These are phyloP conservation scores for Octodonta nipae DNA, from an alignment of 2,888 invertebrate genomes.

Conservation along the genomic window DNA sequence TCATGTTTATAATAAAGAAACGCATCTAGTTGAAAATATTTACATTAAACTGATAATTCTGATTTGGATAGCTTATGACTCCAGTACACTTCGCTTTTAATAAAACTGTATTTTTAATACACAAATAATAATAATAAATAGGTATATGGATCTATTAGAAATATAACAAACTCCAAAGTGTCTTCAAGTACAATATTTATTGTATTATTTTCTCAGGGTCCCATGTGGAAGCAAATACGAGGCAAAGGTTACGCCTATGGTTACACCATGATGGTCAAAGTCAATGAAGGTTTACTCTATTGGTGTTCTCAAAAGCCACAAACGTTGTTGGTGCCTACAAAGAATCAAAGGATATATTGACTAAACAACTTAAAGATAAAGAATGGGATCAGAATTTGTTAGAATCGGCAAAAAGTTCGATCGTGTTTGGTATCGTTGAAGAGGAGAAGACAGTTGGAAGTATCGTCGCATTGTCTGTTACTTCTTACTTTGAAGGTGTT, in stretches of 20 bases:
- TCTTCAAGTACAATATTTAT: too few species aligned
- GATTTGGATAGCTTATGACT: too few species aligned
- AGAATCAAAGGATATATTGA: slow-evolving; percentile 61
- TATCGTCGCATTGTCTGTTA: slow-evolving; percentile 57
- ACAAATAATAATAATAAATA: too few species aligned
- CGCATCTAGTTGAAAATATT: too few species aligned
- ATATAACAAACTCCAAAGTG: too few species aligned
- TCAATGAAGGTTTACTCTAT: slow-evolving; percentile 56
- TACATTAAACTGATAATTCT: too few species aligned
- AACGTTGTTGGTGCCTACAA: slow-evolving; percentile 68
- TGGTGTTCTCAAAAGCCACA: slow-evolving; percentile 63
- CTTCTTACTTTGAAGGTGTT: slow-evolving; percentile 55
- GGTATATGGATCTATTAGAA: too few species aligned
- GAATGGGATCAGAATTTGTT: slow-evolving; percentile 62
- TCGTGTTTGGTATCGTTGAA: slow-evolving; percentile 76
- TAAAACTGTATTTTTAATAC: too few species aligned
- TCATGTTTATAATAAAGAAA: too few species aligned
- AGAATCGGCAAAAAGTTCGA: slow-evolving; percentile 71
- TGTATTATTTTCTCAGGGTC: slow-evolving; percentile 47
- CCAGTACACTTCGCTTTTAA: too few species aligned
- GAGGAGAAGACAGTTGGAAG: slow-evolving; percentile 66
- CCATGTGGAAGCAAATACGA: slow-evolving; percentile 77
- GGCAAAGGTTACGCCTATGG: slow-evolving; percentile 77
- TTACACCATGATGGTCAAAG: slow-evolving; percentile 50
- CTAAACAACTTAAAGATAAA: slow-evolving; percentile 46